phyloP scores from a whole-genome alignment of 2,888 invertebrate genomes.

The Coleophora flavipennella region DNA sequence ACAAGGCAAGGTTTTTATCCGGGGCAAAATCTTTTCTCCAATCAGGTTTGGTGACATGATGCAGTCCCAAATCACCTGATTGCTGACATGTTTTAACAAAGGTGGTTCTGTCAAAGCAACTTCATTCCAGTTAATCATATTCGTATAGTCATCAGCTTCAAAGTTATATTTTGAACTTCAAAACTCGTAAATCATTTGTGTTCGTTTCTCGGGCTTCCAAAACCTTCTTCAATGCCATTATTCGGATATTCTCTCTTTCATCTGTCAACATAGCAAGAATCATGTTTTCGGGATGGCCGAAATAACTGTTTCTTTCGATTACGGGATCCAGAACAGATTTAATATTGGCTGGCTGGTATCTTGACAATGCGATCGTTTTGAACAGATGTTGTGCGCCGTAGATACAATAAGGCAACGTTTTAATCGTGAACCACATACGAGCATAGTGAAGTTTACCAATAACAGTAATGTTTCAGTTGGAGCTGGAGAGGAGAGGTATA shows the following conservation, averaged over 20 bases:
- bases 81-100: no score
- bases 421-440: constrained; percentile 1
- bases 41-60: no score
- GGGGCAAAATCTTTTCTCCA: no score
- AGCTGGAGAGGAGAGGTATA: constrained; percentile 6
- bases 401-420: neutral
- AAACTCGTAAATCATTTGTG: constrained; percentile 1
- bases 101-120: constrained; percentile 2
- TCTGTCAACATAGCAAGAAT: constrained; percentile 21
- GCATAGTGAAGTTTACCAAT: constrained; percentile 2
- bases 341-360: neutral
- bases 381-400: neutral
- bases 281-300: constrained; percentile 24
- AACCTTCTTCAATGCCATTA: constrained; percentile 18
- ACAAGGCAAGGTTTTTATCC: no score
- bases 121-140: constrained; percentile 4
- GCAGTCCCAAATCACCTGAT: no score
- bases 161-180: no score
- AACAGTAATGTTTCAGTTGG: neutral
- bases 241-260: constrained; percentile 13
- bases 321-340: constrained; percentile 3
- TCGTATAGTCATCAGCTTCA: constrained; percentile 5
- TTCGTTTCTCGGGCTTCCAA: constrained; percentile 10
- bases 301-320: constrained; percentile 16
- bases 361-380: neutral